Evolutionary conservation across 2,888 invertebrate genomes (phyloP).

Genomic region (Clistopyga incitator): DNA sequence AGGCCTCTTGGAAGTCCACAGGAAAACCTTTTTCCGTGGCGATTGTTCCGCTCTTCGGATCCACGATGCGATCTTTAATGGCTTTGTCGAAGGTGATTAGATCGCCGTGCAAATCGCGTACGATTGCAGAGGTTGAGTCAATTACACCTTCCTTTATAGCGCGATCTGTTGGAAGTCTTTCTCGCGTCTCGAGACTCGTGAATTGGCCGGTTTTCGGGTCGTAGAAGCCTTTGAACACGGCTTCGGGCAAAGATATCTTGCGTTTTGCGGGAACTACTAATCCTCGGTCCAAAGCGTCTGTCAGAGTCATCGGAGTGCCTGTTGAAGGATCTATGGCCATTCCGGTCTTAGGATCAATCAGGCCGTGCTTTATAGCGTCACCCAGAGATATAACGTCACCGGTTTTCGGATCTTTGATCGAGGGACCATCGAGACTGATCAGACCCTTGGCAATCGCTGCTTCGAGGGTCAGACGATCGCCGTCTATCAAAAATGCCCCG

Average conservation of each 20-base stretch:
- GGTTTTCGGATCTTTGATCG: slow-evolving; percentile 92
- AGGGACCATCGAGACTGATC: slow-evolving; percentile 91
- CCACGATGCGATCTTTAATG: slow-evolving; percentile 90
- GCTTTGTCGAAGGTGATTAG: slow-evolving; percentile 94
- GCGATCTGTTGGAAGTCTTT: slow-evolving; percentile 92
- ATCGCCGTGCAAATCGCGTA: slow-evolving; percentile 89
- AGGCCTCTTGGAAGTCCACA: slow-evolving; percentile 93
- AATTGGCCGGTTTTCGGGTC: slow-evolving; percentile 94
- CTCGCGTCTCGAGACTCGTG: slow-evolving; percentile 91
- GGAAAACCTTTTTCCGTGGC: slow-evolving; percentile 86
- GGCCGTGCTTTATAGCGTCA: slow-evolving; percentile 91
- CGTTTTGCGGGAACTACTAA: slow-evolving; percentile 93
- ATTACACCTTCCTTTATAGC: slow-evolving; percentile 94
- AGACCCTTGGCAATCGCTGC: slow-evolving; percentile 91
- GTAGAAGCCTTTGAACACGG: slow-evolving; percentile 96
- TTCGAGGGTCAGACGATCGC: slow-evolving; percentile 89
- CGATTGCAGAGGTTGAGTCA: slow-evolving; percentile 94
- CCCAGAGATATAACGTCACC: slow-evolving; percentile 92
- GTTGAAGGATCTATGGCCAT: slow-evolving; percentile 91
- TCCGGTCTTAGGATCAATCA: slow-evolving; percentile 93
- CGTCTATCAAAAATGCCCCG: slow-evolving; percentile 90
- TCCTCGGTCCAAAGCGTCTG: slow-evolving; percentile 93
- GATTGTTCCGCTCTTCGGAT: slow-evolving; percentile 90
- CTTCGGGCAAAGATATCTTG: slow-evolving; percentile 94
- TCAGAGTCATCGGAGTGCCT: slow-evolving; percentile 90